phyloP scores from a whole-genome alignment of 2,113 vertebrate genomes.

The Cathartes aura region DNA sequence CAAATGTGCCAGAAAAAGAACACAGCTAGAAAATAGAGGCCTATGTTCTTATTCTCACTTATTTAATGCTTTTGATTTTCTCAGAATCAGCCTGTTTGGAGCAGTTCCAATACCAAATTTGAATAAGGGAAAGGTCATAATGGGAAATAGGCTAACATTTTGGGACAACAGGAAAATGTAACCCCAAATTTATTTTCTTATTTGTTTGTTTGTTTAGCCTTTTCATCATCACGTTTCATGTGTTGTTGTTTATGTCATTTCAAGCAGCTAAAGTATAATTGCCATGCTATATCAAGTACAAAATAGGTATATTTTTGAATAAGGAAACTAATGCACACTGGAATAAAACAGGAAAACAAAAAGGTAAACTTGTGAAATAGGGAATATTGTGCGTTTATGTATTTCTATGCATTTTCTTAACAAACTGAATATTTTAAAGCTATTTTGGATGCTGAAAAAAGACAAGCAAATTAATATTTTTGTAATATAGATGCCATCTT shows the following conservation, averaged over 20 bases:
- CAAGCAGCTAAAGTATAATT: neutral
- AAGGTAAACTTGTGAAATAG: slow-evolving; percentile 20
- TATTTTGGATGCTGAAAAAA: slow-evolving; percentile 60
- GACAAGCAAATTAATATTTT: slow-evolving; percentile 81
- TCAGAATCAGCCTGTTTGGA: neutral
- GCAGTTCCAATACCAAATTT: neutral
- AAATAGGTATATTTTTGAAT: neutral
- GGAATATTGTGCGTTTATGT: slow-evolving; percentile 23
- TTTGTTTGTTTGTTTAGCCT: neutral
- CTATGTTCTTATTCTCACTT: neutral
- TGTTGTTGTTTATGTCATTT: neutral
- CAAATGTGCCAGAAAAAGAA: neutral
- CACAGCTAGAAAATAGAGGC: neutral
- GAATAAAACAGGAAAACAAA: slow-evolving; percentile 1
- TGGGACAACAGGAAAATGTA: neutral
- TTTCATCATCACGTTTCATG: neutral
- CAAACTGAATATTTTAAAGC: slow-evolving; percentile 67
- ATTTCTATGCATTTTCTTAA: slow-evolving; percentile 51
- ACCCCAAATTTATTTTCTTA: neutral
- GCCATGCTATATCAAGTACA: neutral
- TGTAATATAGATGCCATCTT: slow-evolving; percentile 79
- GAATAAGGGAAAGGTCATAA: neutral
- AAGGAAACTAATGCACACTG: neutral
- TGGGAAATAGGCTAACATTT: neutral
- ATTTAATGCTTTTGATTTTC: neutral